Base-by-base conservation (phyloP, 1,140 invertebrate species). In the Drosophila erecta region DNA sequence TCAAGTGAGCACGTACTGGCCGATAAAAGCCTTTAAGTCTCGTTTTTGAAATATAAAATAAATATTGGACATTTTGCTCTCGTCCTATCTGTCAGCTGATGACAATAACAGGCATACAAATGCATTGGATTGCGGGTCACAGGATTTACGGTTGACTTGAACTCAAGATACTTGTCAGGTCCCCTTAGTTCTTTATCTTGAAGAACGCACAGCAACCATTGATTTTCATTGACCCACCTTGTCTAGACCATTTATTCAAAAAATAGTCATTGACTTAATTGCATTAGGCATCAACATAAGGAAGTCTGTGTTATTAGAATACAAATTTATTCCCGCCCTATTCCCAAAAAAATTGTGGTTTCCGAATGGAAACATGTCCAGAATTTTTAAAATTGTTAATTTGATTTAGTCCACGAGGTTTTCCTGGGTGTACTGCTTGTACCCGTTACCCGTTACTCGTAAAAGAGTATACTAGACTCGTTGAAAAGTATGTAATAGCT, bases 81-180 rank as follows among this genome's bases (percentile, higher is more conserved):
- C 64, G 56, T 67, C 57, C 73, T 73, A 66, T 77, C 53, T 64
- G 66, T 54, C 55, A 51, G 64, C 64, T 54, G 76, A 77, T 80
- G 85, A 89, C 80, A 87, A 56, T 74, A 84, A 80, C 84, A 89
- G 84, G 79, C 80, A 64, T 77, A 79, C 85, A 87, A 87, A 90
- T 70, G 76, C 84, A 77, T 84, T 89, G 89, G 89, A 87, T 89
- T 87, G 84, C 79, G 56, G 61, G 47, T 81, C 67, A 71, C 64
- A 70, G 38, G 67, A 57, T 57, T 33, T 38, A 47, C 17, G 40
- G 2, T 44, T 65, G 64, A 51, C 64, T 65, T 66, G 62, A 35
- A 58, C 43, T 17, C 15, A 22, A 66, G 43, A 62, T 37, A 49
- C 58, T 65, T 20, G 46, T 41, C 64, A 65, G 30, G 27, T 30